phyloP scores from a whole-genome alignment of 2,113 vertebrate genomes.

The Helogale parvula region DNA sequence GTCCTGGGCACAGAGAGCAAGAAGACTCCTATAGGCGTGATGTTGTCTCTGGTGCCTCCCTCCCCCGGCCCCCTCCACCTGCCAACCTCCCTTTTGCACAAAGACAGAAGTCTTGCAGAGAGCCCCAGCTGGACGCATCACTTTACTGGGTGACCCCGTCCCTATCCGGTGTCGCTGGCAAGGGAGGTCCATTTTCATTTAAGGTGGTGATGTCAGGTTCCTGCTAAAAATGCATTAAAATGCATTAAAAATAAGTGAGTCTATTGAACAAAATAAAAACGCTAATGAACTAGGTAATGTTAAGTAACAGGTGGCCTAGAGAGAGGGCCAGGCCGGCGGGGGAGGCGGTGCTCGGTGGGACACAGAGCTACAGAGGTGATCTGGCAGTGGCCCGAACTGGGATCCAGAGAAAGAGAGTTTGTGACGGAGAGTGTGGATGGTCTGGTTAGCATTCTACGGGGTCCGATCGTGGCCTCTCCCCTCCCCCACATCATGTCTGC shows the following conservation, averaged over 20 bases:
- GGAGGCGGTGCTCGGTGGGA: background rate
- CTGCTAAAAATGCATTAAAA: background rate
- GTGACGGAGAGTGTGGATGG: accelerated
- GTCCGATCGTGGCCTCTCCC: accelerated
- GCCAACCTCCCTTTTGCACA: background rate
- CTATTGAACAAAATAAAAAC: background rate
- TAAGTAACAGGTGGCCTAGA: background rate
- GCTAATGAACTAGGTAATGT: background rate
- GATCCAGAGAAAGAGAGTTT: background rate
- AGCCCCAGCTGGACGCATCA: accelerated
- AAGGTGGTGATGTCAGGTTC: background rate
- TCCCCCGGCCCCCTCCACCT: too few relatives aligned
- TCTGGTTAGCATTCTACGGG: background rate
- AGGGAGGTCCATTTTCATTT: background rate
- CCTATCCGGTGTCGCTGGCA: background rate
- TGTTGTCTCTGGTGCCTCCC: background rate
- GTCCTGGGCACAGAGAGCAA: too few relatives aligned
- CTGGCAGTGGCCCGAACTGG: too few relatives aligned
- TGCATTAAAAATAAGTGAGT: background rate
- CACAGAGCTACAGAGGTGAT: background rate
- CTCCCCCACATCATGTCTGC: background rate
- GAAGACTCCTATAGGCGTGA: background rate
- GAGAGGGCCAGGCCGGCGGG: background rate
- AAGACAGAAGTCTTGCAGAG: background rate
- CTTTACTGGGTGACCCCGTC: accelerated